Percentiles rank a stretch among this genome's conserved stretches.
Evolutionary conservation across 2,797 vertebrate species (phyloP).

Genomic region (Syngnathus acus): DNA sequence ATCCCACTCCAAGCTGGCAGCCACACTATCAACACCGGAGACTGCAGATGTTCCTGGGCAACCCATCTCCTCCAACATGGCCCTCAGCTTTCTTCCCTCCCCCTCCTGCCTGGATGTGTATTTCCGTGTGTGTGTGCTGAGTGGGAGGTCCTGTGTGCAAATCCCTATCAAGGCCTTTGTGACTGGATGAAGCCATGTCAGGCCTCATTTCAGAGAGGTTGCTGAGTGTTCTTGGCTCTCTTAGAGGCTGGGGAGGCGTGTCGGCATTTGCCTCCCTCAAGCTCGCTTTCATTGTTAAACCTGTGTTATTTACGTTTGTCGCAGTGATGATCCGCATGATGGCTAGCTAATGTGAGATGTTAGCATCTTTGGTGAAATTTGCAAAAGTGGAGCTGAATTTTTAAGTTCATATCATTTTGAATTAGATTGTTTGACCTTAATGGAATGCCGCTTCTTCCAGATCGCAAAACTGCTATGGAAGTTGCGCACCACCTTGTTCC

Average conservation of each 20-base stretch:
- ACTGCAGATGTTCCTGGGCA: constrained; percentile 78
- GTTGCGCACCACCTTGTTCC: constrained; percentile 73
- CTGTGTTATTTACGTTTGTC: constrained; percentile 12
- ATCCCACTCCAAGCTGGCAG: constrained; percentile 79
- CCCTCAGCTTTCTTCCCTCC: constrained; percentile 63
- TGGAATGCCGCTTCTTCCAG: constrained; percentile 59
- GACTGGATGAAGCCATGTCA: constrained; percentile 63
- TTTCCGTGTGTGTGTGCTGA: constrained; percentile 41
- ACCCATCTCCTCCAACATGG: constrained; percentile 71
- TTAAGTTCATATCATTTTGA: no score
- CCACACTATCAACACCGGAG: constrained; percentile 72
- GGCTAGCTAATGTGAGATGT: background rate
- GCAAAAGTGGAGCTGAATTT: no score
- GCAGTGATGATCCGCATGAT: background rate
- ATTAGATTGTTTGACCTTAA: constrained; percentile 27
- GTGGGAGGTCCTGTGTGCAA: constrained; percentile 60
- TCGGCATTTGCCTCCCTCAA: constrained; percentile 17
- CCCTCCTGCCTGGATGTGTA: constrained; percentile 23
- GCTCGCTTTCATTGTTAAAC: constrained; percentile 25
- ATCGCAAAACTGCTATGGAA: constrained; percentile 72
- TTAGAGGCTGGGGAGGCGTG: constrained; percentile 18
- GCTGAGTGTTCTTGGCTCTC: constrained; percentile 24
- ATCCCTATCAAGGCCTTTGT: constrained; percentile 63
- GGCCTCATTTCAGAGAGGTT: constrained; percentile 51
- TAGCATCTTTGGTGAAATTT: no score